Evolutionary conservation across 2,113 vertebrate genomes (phyloP), one percentile per base, ranked within the genome.

Genomic region (Talpa occidentalis): DNA sequence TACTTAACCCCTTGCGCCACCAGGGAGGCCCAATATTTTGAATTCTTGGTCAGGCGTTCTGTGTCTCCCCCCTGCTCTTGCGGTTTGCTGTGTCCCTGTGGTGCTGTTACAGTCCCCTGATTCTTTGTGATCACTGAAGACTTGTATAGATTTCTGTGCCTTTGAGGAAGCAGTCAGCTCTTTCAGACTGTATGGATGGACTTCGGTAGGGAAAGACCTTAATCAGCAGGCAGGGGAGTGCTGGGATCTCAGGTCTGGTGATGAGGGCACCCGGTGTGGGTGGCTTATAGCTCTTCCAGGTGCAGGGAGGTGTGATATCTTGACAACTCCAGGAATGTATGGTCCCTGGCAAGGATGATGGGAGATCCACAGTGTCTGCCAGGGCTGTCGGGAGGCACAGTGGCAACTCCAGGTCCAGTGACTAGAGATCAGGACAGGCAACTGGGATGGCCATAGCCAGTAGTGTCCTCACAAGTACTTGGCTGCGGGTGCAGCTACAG

Each of bases 181-280:
- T 49, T 60, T 42, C 35, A 19, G n/a, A 28, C 59, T 40, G 32
- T 10, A 16, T 40, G n/a, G 19, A 37, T 47, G 82, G 49, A 60
- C 52, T 15, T 47, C 47, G 10, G 21, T 40, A 30, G 83, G 60
- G 60, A 76, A n/a, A 83, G 60, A 19, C 59, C 54, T 37, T 54
- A 17, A 5, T 24, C 14, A 10, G 28, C 0, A 8, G n/a, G 21
- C 14, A 0, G 19, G 17, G 64, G 24, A 44, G 17, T 14, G 10
- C 16, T 0, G 74, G 26, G 37, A 7, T 28, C 44, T 22, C 4
- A 19, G 44, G 0, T 35, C 79, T 7, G n/a, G 79, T 77, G n/a
- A 42, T 52, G 1, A 62, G 66, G 21, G 21, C 64, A 16, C 42
- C 44, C 10, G 28, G 49, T 17, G 0, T 40, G 42, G 6, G n/a